Conservation (phyloP, 2,113 vertebrate species). For the Corythornis madagascariensis region DNA sequence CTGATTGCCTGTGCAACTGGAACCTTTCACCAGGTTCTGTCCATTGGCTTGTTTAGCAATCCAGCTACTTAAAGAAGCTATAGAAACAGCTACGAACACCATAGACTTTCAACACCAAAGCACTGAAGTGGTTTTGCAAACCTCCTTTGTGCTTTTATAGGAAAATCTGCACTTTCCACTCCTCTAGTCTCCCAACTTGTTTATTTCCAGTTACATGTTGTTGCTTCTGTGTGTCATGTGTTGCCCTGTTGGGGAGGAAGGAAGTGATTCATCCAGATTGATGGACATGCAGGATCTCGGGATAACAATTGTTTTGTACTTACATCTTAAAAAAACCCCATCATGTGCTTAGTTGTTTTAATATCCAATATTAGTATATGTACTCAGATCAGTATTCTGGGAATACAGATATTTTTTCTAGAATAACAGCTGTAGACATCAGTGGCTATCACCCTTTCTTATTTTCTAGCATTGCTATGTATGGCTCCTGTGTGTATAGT, state of each 20-base stretch:
- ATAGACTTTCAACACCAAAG: background rate
- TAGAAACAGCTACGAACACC: background rate
- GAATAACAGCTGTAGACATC: background rate
- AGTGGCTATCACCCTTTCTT: background rate
- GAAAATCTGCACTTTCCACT: background rate
- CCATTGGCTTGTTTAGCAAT: rapidly evolving
- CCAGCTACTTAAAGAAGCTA: background rate
- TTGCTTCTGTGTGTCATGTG: background rate
- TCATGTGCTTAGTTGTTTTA: background rate
- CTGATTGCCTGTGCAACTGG: rapidly evolving
- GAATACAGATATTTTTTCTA: background rate
- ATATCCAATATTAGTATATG: background rate
- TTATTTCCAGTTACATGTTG: rapidly evolving
- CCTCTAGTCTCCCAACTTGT: background rate
- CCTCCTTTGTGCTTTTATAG: background rate
- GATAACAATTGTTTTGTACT: background rate
- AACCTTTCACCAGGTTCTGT: background rate
- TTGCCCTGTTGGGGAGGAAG: background rate
- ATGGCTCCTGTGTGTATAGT: background rate
- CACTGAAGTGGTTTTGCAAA: background rate
- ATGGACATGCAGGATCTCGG: background rate
- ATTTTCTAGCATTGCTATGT: background rate
- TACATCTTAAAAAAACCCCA: background rate
- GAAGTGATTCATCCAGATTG: background rate
- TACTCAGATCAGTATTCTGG: background rate